Evolutionary conservation across 2,113 vertebrate genomes (phyloP), one percentile per base, ranked within the genome.

Genomic region (Solea senegalensis): DNA sequence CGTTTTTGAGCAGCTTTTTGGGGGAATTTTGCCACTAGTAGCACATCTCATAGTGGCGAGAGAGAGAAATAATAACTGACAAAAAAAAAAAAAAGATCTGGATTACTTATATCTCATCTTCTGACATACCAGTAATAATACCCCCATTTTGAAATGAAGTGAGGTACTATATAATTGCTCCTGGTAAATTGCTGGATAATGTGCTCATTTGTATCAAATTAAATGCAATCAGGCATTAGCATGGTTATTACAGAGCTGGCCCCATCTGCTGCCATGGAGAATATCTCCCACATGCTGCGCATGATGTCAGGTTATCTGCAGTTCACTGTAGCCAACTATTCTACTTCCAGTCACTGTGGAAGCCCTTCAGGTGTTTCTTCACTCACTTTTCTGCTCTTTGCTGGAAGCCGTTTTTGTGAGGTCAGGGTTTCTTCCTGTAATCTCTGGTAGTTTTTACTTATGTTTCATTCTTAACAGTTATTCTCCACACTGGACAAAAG

Each of bases 191-290:
- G 78, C 77, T 62, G 65, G 55, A 82, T 86, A 86, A 79, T 78
- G 40, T 61, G 64, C 69, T 89, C 65, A 82, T 85, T 85, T 90
- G 70, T 82, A 75, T 81, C 60, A 71, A 88, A 88, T 87, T 76
- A 87, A 81, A 87, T 0, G 12, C 72, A 88, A 84, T 88, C 84
- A 86, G 70, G 58, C 65, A 77, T 77, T 78, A 79, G 43, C 72
- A 58, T 72, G 74, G 72, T 83, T 16, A 16, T 88, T 84, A 82
- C 53, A 65, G 67, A n/a, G 28, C 65, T 82, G 78, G 72, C 68
- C 50, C 27, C 1, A 21, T 39, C 46, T 52, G 60, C 72, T 77
- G 77, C 74, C 77, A 67, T 75, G 65, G 69, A 82, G 69, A 78
- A 86, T 81, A 69, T 76, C 69, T 83, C 79, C 61, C 74, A 86